Conservation (phyloP, 2,888 invertebrate genomes). For the Cephonodes hylas region DNA sequence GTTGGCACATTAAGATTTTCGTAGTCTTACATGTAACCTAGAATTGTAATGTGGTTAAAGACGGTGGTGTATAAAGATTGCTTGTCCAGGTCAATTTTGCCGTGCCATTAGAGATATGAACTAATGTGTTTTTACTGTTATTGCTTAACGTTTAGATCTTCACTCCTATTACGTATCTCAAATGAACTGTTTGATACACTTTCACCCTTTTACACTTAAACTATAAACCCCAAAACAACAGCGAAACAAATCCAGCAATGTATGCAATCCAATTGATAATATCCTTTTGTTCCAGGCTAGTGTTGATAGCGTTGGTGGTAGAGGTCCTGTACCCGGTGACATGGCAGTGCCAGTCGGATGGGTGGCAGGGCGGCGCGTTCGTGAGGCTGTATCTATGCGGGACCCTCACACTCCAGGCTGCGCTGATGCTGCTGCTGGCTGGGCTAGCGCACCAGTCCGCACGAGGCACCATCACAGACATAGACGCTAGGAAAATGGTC, state of each 20-base stretch:
- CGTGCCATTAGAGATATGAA: too few relatives aligned
- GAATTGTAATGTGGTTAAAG: too few relatives aligned
- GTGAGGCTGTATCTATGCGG: constrained; percentile 88
- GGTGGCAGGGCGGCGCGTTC: constrained; percentile 86
- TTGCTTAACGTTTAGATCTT: too few relatives aligned
- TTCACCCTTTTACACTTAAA: too few relatives aligned
- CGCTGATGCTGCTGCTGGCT: constrained; percentile 83
- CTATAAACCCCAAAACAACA: background rate
- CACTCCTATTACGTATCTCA: too few relatives aligned
- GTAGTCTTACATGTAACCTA: too few relatives aligned
- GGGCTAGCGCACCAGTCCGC: constrained; percentile 86
- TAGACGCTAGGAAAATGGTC: constrained; percentile 85
- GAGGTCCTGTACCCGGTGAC: constrained; percentile 84
- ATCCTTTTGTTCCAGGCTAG: constrained; percentile 75
- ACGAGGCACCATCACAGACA: constrained; percentile 89
- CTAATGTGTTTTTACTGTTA: too few relatives aligned
- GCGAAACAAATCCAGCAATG: background rate
- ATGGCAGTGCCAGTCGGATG: constrained; percentile 85
- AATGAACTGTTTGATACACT: too few relatives aligned
- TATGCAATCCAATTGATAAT: background rate
- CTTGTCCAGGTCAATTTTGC: too few relatives aligned
- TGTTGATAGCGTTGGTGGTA: constrained; percentile 83
- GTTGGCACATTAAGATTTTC: too few relatives aligned
- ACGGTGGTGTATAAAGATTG: too few relatives aligned
- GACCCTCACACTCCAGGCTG: constrained; percentile 83